These are phyloP conservation scores for Somateria mollissima DNA, from an alignment of 2,797 vertebrate genomes.

Conservation along the genomic window DNA sequence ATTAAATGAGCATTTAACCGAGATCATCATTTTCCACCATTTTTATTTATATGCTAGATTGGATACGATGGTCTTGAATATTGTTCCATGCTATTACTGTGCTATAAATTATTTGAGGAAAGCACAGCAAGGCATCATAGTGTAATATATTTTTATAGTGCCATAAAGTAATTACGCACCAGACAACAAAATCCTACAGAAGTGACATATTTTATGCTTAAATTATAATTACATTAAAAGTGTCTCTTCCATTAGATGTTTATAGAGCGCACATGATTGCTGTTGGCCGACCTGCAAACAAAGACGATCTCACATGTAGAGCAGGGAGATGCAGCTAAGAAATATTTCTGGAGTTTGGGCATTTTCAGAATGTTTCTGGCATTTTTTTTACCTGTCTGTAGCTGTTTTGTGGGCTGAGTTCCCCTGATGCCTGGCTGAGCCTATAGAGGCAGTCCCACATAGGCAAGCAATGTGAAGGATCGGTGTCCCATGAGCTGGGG, in stretches of 20 bases:
- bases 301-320: not conserved
- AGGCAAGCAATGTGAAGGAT: not conserved
- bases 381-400: not conserved
- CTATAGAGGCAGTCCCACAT: not conserved
- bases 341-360: not conserved
- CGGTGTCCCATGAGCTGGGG: fast-evolving
- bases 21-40: constrained; percentile 39
- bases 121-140: constrained; percentile 42
- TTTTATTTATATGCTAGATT: constrained; percentile 41
- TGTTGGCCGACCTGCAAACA: not conserved
- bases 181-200: constrained; percentile 50
- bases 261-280: not conserved
- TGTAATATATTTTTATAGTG: constrained; percentile 52
- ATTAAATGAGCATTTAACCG: constrained; percentile 37
- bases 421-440: not conserved
- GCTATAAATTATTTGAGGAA: constrained; percentile 67
- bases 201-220: constrained; percentile 69
- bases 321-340: not conserved
- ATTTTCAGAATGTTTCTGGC: not conserved
- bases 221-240: constrained; percentile 71
- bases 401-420: not conserved
- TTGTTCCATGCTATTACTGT: constrained; percentile 58
- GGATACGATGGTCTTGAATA: constrained; percentile 57
- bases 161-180: constrained; percentile 47
- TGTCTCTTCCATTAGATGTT: constrained; percentile 25